Percentiles rank a stretch among this genome's conserved stretches.
phyloP scores from a whole-genome alignment of 2,797 vertebrate genomes.

The Botia almorhae region DNA sequence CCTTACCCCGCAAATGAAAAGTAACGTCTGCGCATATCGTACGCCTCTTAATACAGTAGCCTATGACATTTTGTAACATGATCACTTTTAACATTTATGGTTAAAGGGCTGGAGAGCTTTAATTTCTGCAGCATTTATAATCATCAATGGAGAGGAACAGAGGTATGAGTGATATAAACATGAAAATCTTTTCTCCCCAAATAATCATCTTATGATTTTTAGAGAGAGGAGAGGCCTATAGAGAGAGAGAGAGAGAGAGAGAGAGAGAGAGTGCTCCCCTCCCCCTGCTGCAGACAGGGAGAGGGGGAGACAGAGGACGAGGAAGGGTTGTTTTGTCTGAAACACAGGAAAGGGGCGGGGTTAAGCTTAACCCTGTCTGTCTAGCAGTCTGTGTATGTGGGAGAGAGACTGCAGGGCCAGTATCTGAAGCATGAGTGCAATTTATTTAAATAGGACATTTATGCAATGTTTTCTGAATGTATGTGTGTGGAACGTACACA shows the following conservation, averaged over 20 bases:
- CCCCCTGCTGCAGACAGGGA: slow-evolving; percentile 62
- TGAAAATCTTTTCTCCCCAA: slow-evolving; percentile 43
- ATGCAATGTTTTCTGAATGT: slow-evolving; percentile 7
- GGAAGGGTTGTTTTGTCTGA: slow-evolving; percentile 79
- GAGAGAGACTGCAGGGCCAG: slow-evolving; percentile 45
- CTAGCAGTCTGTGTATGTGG: slow-evolving; percentile 52
- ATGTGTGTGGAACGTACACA: neutral
- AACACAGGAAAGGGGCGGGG: slow-evolving; percentile 79
- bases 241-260: slow-evolving; percentile 50
- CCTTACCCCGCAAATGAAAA: slow-evolving; percentile 3
- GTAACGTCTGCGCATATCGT: neutral
- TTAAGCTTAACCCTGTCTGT: slow-evolving; percentile 74
- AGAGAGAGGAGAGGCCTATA: slow-evolving; percentile 48
- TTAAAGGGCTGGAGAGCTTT: slow-evolving; percentile 16
- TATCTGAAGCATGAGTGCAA: slow-evolving; percentile 57
- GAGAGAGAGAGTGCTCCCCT: slow-evolving; percentile 60
- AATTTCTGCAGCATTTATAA: neutral
- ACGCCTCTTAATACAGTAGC: neutral
- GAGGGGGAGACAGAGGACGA: slow-evolving; percentile 59
- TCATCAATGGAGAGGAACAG: neutral
- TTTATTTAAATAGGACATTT: slow-evolving; percentile 29
- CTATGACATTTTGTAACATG: slow-evolving; percentile 1
- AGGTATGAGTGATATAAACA: slow-evolving; percentile 28
- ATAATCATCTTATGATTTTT: slow-evolving; percentile 43
- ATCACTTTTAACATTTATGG: slow-evolving; percentile 21